These are phyloP conservation scores for Hippopotamus amphibius DNA, from an alignment of 2,113 vertebrate genomes.

Conservation along the genomic window DNA sequence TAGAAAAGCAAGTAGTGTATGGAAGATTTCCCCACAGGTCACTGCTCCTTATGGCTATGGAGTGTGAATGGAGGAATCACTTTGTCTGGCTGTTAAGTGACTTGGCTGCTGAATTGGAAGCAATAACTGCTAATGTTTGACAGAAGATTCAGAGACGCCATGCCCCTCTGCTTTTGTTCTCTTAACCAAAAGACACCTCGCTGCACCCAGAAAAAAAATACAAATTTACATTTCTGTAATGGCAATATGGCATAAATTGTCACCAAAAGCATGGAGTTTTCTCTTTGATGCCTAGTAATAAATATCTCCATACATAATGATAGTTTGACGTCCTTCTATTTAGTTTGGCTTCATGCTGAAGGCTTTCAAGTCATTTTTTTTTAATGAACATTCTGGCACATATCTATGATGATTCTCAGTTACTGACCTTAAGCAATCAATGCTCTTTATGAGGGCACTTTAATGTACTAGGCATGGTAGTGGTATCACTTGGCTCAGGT, in stretches of 20 bases:
- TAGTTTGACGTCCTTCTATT: neutral
- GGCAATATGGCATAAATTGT: neutral
- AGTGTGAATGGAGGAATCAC: constrained; percentile 35
- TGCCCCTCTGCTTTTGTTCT: neutral
- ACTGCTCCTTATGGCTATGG: constrained; percentile 1
- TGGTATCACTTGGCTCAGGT: neutral
- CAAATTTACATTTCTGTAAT: neutral
- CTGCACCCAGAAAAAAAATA: neutral
- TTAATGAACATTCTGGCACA: constrained; percentile 5
- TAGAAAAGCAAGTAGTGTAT: constrained; percentile 52
- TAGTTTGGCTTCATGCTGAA: neutral
- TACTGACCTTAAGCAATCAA: neutral
- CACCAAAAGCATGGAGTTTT: neutral
- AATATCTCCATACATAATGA: neutral
- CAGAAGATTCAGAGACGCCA: neutral
- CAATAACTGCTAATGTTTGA: neutral
- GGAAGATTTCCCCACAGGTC: constrained; percentile 70
- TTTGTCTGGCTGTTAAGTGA: constrained; percentile 47
- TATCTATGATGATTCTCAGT: constrained; percentile 7
- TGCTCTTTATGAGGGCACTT: neutral
- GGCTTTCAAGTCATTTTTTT: constrained; percentile 39
- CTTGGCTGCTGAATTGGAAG: constrained; percentile 47
- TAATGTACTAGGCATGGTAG: constrained; percentile 21
- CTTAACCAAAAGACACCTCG: neutral
- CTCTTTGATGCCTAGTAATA: constrained; percentile 10